phyloP scores from a whole-genome alignment of 1,140 invertebrate species.

The Metopolophium dirhodum region DNA sequence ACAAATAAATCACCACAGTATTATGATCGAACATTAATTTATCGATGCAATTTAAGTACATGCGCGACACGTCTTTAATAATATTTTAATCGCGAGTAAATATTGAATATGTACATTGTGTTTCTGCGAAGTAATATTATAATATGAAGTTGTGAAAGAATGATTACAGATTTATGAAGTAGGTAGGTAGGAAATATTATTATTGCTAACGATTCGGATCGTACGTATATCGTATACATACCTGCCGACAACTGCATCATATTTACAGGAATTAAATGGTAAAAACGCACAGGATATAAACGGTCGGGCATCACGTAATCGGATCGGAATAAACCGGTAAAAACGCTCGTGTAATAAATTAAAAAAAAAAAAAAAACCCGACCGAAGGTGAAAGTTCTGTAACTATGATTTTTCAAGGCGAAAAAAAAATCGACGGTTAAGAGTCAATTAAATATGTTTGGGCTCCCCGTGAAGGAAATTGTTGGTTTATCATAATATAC shows the following conservation, averaged over 20 bases:
- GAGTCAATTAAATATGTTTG: neutral
- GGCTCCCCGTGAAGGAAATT: neutral
- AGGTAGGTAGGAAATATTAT: neutral
- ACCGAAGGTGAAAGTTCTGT: slow-evolving; percentile 50
- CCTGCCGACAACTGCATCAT: neutral
- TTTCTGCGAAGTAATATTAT: neutral
- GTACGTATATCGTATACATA: neutral
- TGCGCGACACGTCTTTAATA: neutral
- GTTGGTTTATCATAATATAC: neutral
- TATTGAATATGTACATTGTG: neutral
- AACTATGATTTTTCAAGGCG: slow-evolving; percentile 39
- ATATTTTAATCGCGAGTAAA: neutral
- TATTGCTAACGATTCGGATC: neutral
- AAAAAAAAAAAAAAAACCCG: slow-evolving; percentile 19
- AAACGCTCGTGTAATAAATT: slow-evolving; percentile 18
- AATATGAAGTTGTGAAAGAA: neutral
- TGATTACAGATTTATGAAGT: neutral
- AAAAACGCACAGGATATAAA: slow-evolving; percentile 3
- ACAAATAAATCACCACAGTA: neutral
- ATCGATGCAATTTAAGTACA: neutral
- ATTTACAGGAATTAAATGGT: slow-evolving; percentile 2
- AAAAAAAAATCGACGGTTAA: neutral
- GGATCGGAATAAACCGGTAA: slow-evolving; percentile 50
- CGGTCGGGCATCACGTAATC: slow-evolving; percentile 23
- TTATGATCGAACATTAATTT: neutral